A percentile compares a stretch with the other conserved stretches of the same genome.
Evolutionary conservation across 2,113 vertebrate genomes (phyloP).

Genomic region (Syngnathus scovelli): DNA sequence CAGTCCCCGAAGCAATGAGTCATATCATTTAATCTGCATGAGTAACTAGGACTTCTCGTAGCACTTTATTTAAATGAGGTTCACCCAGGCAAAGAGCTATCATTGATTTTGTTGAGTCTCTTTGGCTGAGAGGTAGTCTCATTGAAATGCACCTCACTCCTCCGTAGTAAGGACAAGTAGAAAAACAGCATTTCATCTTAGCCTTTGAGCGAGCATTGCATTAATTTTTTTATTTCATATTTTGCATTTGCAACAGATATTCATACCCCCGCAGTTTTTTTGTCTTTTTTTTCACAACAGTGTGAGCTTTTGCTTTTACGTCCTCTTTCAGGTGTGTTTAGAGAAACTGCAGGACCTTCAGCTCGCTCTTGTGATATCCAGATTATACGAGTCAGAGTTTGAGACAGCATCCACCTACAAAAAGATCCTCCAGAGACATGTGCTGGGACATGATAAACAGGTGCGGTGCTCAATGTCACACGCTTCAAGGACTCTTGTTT

Average conservation of each 20-base stretch:
- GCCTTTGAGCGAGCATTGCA: constrained; percentile 12
- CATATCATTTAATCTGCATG: constrained; percentile 45
- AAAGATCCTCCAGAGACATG: constrained; percentile 82
- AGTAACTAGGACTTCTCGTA: constrained; percentile 46
- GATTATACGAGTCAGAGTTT: constrained; percentile 91
- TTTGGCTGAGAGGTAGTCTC: constrained; percentile 38
- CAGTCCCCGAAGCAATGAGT: constrained; percentile 43
- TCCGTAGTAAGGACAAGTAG: constrained; percentile 14
- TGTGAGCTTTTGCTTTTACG: constrained; percentile 10
- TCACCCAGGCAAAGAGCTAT: constrained; percentile 40
- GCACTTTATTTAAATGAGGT: constrained; percentile 57
- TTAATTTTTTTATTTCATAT: neutral
- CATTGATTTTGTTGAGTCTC: constrained; percentile 52
- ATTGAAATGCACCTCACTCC: constrained; percentile 59
- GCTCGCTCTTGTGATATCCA: constrained; percentile 88
- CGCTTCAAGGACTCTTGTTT: neutral
- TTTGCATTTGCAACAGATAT: neutral
- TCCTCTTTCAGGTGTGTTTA: constrained; percentile 80
- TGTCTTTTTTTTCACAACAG: constrained; percentile 8
- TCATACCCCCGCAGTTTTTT: neutral
- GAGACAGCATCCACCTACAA: constrained; percentile 86
- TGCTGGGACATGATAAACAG: constrained; percentile 78
- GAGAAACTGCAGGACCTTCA: constrained; percentile 95
- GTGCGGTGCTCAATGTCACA: constrained; percentile 41
- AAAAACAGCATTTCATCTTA: constrained; percentile 16